A percentile compares a stretch with the other conserved stretches of the same genome.
Conservation (phyloP, 1,140 invertebrate species). For the Paraescarpia echinospica region DNA sequence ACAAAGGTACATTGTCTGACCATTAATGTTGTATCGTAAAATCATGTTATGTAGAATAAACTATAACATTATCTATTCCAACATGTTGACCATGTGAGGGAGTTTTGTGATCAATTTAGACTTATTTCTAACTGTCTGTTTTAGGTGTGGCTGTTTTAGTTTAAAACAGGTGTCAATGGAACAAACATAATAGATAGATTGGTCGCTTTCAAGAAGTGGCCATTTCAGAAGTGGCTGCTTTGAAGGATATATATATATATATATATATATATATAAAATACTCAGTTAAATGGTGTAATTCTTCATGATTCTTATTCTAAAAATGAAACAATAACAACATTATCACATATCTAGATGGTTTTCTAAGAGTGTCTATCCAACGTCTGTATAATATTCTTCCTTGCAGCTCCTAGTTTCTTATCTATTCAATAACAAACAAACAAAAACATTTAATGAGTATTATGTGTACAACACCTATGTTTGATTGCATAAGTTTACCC, state of each 20-base stretch:
- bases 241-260: background rate
- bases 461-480: background rate
- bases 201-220: too few relatives aligned
- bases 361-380: background rate
- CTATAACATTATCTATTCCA: too few relatives aligned
- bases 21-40: too few relatives aligned
- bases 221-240: too few relatives aligned
- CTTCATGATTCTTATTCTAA: background rate
- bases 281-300: background rate
- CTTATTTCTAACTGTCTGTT: too few relatives aligned
- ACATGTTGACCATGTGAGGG: too few relatives aligned
- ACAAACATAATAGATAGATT: too few relatives aligned
- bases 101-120: too few relatives aligned
- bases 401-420: background rate
- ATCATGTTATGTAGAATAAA: too few relatives aligned
- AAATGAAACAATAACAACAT: background rate
- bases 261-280: background rate
- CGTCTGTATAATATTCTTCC: background rate
- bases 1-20: too few relatives aligned
- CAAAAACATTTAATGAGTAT: background rate
- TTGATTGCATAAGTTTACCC: background rate
- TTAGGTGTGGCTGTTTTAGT: too few relatives aligned
- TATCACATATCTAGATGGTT: background rate
- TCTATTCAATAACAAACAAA: background rate
- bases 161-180: too few relatives aligned